Conservation (phyloP, 2,888 invertebrate species). For the Ennomos quercinarius region DNA sequence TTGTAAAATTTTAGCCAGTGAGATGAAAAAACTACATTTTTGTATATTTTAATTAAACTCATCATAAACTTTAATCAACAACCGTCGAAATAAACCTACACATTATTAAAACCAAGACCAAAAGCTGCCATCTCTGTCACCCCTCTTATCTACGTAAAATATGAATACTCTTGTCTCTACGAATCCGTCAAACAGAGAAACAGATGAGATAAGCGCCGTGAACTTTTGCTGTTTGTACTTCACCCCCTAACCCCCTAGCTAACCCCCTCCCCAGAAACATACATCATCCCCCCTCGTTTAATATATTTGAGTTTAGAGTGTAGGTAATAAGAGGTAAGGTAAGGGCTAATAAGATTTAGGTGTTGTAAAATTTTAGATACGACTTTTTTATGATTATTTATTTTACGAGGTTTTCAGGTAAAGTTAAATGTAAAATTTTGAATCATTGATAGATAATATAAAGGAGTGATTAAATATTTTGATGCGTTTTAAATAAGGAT, state of each 20-base stretch:
- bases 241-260: slow-evolving; percentile 34
- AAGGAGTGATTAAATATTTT: too few species aligned
- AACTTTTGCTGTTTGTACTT: slow-evolving; percentile 75
- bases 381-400: slow-evolving; percentile 9
- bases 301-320: slow-evolving; percentile 47
- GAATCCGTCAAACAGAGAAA: slow-evolving; percentile 85
- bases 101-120: slow-evolving; percentile 12
- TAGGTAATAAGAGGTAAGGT: slow-evolving; percentile 39
- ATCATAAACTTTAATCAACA: too few species aligned
- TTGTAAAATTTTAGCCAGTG: too few species aligned
- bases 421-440: too few species aligned
- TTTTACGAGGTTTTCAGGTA: too few species aligned
- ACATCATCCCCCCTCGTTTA: slow-evolving; percentile 43
- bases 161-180: slow-evolving; percentile 79
- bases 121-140: slow-evolving; percentile 46
- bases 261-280: slow-evolving; percentile 40
- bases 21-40: too few species aligned
- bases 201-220: slow-evolving; percentile 81
- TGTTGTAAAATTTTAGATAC: slow-evolving; percentile 24
- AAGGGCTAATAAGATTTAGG: slow-evolving; percentile 31
- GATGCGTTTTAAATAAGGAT: too few species aligned
- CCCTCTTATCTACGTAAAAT: slow-evolving; percentile 66
- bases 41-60: too few species aligned
- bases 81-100: slow-evolving; percentile 1
- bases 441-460: too few species aligned